Conservation (phyloP, 2,888 invertebrate genomes). For the Orthosia gothica region DNA sequence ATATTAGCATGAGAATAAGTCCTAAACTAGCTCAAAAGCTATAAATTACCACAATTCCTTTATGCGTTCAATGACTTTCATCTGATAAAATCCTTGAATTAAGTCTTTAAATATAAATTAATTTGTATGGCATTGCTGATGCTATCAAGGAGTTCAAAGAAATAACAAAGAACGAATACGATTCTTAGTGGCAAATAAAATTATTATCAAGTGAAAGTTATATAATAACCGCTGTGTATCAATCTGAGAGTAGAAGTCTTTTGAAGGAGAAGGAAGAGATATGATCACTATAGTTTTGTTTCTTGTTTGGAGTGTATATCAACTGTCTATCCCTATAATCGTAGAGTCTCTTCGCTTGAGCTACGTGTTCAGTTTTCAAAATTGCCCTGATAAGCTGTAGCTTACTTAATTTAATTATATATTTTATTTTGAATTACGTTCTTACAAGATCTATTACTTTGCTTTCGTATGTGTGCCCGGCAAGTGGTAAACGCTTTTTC, state of each 20-base stretch:
- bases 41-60: not conserved
- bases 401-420: slow-evolving; percentile 15
- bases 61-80: slow-evolving; percentile 32
- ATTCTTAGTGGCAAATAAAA: slow-evolving; percentile 10
- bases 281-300: slow-evolving; percentile 8
- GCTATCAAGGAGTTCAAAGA: slow-evolving; percentile 10
- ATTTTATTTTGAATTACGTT: not conserved
- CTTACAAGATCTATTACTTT: too few species aligned
- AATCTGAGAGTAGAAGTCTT: slow-evolving; percentile 39
- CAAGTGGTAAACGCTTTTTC: too few species aligned
- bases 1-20: slow-evolving; percentile 3
- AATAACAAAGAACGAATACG: not conserved
- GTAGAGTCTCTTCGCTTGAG: slow-evolving; percentile 1
- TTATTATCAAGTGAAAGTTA: slow-evolving; percentile 18
- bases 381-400: not conserved
- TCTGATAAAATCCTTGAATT: slow-evolving; percentile 18
- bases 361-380: not conserved
- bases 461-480: too few species aligned
- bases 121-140: slow-evolving; percentile 32
- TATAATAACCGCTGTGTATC: slow-evolving; percentile 25
- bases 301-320: slow-evolving; percentile 7
- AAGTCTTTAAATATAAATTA: slow-evolving; percentile 35
- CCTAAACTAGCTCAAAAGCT: not conserved
- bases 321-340: not conserved
- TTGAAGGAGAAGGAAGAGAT: slow-evolving; percentile 39